phyloP scores from a whole-genome alignment of 2,113 vertebrate species.

The Antidorcas marsupialis region DNA sequence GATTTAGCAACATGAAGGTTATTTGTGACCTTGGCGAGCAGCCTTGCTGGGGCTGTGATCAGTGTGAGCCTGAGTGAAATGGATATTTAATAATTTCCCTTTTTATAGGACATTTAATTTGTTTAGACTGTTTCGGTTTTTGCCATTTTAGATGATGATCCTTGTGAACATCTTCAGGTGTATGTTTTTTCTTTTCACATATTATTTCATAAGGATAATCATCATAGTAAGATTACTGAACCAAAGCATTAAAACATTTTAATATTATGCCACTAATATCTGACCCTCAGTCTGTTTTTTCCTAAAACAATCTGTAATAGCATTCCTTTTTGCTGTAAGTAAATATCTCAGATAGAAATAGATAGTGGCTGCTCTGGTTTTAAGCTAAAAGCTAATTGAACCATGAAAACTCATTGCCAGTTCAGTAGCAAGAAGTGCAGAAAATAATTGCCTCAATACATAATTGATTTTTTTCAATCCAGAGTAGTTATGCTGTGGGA shows the following conservation, averaged over 20 bases:
- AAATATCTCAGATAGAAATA: slow-evolving; percentile 17
- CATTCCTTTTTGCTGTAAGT: neutral
- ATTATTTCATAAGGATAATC: neutral
- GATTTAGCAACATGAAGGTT: neutral
- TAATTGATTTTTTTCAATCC: slow-evolving; percentile 6
- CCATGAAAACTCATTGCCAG: neutral
- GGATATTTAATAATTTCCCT: neutral
- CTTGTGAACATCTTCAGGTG: neutral
- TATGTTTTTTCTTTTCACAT: neutral
- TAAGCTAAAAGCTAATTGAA: slow-evolving; percentile 37
- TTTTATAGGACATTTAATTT: neutral
- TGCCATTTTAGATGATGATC: neutral
- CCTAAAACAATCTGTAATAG: neutral
- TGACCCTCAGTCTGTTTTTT: neutral
- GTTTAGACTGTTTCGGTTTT: neutral
- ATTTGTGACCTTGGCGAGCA: neutral
- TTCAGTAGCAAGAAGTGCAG: neutral
- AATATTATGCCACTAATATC: neutral
- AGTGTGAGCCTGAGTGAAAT: neutral
- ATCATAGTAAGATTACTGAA: neutral
- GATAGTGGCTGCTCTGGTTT: neutral
- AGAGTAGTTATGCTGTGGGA: neutral
- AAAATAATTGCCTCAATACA: slow-evolving; percentile 15
- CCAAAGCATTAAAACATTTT: neutral
- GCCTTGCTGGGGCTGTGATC: neutral